Evolutionary conservation across 2,888 invertebrate species (phyloP).

Genomic region (Xanthia icteritia): DNA sequence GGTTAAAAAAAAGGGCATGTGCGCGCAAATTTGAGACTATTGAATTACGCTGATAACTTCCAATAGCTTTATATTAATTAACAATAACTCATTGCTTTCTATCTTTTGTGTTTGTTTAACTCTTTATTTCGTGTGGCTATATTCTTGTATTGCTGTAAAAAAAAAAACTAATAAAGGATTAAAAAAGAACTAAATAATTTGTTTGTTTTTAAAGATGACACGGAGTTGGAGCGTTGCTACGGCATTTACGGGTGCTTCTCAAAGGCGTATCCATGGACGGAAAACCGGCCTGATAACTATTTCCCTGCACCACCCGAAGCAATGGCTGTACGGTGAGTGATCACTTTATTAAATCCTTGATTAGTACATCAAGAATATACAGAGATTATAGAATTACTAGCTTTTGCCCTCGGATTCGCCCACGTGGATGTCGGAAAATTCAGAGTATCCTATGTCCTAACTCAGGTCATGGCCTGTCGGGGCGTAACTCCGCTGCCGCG

Average conservation of each 20-base stretch:
- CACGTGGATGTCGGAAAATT: too few relatives aligned
- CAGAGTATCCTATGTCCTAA: too few relatives aligned
- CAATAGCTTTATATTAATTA: slow-evolving; percentile 21
- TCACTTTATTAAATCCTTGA: neutral
- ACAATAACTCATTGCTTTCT: slow-evolving; percentile 24
- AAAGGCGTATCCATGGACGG: slow-evolving; percentile 94
- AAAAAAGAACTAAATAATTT: neutral
- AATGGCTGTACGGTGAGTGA: slow-evolving; percentile 88
- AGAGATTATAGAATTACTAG: too few relatives aligned
- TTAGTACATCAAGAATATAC: neutral
- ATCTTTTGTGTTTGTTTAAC: slow-evolving; percentile 14
- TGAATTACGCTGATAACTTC: slow-evolving; percentile 51
- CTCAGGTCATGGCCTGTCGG: too few relatives aligned
- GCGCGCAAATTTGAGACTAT: slow-evolving; percentile 58
- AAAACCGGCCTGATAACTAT: slow-evolving; percentile 94
- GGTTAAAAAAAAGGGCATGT: slow-evolving; percentile 53
- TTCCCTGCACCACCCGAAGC: slow-evolving; percentile 94
- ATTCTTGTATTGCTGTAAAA: slow-evolving; percentile 37
- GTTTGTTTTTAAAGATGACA: slow-evolving; percentile 78
- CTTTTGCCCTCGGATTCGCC: too few relatives aligned
- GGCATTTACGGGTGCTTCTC: slow-evolving; percentile 95
- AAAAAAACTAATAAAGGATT: slow-evolving; percentile 20
- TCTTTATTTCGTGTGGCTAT: slow-evolving; percentile 18
- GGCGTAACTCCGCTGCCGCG: too few relatives aligned
- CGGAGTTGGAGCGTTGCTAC: slow-evolving; percentile 92